phyloP scores from a whole-genome alignment of 2,113 vertebrate species.

The Caloenas nicobarica region DNA sequence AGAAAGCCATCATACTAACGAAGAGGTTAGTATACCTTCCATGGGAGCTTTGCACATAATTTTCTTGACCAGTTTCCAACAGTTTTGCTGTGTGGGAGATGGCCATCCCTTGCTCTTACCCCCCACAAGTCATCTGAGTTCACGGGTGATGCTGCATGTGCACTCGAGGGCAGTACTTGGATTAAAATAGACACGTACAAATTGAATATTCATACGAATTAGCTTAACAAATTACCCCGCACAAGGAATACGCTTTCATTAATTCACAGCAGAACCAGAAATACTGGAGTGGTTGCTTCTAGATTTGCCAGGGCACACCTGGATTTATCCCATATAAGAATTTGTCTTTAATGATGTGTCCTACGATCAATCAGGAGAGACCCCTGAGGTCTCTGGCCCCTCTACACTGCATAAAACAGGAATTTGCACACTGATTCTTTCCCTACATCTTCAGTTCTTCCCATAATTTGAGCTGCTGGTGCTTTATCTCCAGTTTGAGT shows the following conservation, averaged over 20 bases:
- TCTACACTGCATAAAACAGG: background rate
- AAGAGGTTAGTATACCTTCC: background rate
- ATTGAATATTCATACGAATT: background rate
- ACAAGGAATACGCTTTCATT: background rate
- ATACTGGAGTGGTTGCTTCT: background rate
- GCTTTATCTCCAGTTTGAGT: background rate
- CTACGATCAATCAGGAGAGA: background rate
- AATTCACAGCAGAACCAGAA: background rate
- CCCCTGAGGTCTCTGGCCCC: background rate
- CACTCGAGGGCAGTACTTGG: background rate
- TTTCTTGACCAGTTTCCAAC: rapidly evolving
- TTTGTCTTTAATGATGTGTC: background rate
- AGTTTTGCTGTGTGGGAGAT: background rate
- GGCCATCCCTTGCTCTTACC: background rate
- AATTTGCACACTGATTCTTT: background rate
- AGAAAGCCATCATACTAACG: background rate
- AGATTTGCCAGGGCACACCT: background rate
- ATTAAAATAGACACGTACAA: background rate
- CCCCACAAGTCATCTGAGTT: background rate
- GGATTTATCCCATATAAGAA: background rate
- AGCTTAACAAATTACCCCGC: background rate
- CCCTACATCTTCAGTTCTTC: background rate
- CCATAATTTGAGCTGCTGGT: background rate
- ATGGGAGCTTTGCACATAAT: background rate
- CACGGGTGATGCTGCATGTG: background rate